phyloP scores from a whole-genome alignment of 2,888 invertebrate species.

The Parnassius apollo region DNA sequence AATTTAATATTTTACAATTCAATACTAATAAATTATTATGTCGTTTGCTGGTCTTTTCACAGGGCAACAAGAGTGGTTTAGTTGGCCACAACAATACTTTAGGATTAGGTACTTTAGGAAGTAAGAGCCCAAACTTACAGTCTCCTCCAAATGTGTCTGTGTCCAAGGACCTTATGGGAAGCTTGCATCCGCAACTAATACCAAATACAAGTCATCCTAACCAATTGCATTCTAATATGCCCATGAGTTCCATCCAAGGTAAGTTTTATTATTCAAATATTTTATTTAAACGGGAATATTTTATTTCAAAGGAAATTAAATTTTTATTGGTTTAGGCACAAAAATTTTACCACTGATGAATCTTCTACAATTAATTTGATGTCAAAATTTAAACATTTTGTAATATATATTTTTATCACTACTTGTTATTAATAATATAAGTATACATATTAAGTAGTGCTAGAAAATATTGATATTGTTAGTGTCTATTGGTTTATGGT shows the following conservation, averaged over 20 bases:
- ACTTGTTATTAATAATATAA: too few species aligned
- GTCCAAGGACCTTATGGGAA: constrained; percentile 89
- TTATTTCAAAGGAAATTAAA: too few species aligned
- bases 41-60: constrained; percentile 75
- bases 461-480: not conserved
- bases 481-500: too few species aligned
- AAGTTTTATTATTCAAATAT: constrained; percentile 30
- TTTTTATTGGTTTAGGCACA: too few species aligned
- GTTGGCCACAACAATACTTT: constrained; percentile 86
- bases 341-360: too few species aligned
- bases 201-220: constrained; percentile 87
- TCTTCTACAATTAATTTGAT: too few species aligned
- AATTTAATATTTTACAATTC: constrained; percentile 8
- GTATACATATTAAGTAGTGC: not conserved
- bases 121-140: constrained; percentile 91
- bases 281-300: too few species aligned
- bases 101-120: constrained; percentile 88
- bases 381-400: too few species aligned
- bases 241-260: constrained; percentile 88
- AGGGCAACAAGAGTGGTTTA: constrained; percentile 87
- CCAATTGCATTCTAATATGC: constrained; percentile 81
- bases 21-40: constrained; percentile 58
- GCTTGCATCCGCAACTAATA: constrained; percentile 86
- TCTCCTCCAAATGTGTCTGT: constrained; percentile 92
- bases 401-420: too few species aligned